phyloP scores from a whole-genome alignment of 2,797 vertebrate genomes.

The Lacerta viridis region DNA sequence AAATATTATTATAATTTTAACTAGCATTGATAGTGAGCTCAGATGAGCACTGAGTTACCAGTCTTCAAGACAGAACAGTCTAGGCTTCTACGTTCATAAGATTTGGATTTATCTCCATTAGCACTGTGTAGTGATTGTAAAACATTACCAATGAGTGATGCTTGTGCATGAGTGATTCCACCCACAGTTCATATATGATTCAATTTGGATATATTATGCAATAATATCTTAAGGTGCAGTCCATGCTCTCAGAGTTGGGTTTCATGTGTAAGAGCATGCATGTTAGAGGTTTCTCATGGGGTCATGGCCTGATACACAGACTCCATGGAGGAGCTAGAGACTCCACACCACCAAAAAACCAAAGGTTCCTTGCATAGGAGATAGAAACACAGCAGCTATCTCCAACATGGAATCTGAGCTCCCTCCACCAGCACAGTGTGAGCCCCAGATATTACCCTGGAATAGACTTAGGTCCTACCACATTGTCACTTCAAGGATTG shows the following conservation, averaged over 20 bases:
- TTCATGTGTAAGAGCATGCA: no score
- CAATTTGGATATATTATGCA: not conserved
- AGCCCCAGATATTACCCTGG: no score
- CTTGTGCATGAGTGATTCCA: not conserved
- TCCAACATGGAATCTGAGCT: no score
- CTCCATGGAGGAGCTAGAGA: no score
- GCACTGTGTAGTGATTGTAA: not conserved
- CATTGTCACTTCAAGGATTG: no score
- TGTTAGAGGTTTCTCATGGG: no score
- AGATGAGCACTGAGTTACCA: not conserved
- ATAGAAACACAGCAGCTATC: no score
- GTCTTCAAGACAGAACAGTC: not conserved
- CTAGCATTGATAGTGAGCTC: not conserved
- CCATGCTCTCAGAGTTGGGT: not conserved
- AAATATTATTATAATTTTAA: not conserved
- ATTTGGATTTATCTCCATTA: not conserved
- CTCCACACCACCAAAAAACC: no score
- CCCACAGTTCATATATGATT: not conserved
- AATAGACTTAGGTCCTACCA: no score
- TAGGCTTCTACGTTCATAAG: not conserved
- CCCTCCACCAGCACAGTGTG: no score
- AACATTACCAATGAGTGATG: not conserved
- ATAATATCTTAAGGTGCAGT: not conserved
- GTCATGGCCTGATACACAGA: no score
- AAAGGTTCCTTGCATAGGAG: no score